Base-by-base conservation (phyloP, 2,113 vertebrate genomes). In the Uropsilus gracilis region DNA sequence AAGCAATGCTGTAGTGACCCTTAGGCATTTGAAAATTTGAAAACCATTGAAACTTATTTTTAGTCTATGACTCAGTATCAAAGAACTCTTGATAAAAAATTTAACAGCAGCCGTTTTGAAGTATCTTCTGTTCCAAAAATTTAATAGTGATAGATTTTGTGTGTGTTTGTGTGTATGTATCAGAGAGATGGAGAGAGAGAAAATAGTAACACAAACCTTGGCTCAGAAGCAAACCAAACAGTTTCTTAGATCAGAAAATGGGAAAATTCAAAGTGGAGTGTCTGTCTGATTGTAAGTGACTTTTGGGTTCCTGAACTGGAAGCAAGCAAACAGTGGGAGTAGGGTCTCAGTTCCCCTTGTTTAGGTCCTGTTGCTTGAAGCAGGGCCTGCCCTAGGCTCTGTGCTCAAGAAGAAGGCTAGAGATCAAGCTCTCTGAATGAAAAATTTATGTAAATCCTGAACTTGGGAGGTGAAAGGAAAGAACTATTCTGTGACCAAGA, bases 101-200 rank as follows among this genome's bases (percentile, higher is more conserved):
- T n/a, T n/a, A n/a, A n/a, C 32, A 37, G 30, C 46, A 64, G 57
- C 69, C 89, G 2, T 57, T 95, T 93, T 86, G 72, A 91, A 89
- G 28, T 37, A 66, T 30, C 16, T 30, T 92, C 24, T 63, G 24
- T 73, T 90, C 48, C 26, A 61, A 94, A 82, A 44, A 85, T 61
- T 81, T 94, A 71, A n/a, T 16, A 81, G 5, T 63, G 34, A 85
- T 81, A 88, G 16, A 8, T 34, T 68, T 17, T 68, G n/a, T 18
- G 17, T 68, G 34, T 68, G 11, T 68, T 17, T 68, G n/a, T 18
- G 17, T 68, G 34, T 68, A 20, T 68, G n/a, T 37, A 37, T 68
- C 61, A 32, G 61, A 63, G n/a, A n/a, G n/a, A n/a, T n/a, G n/a
- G 69, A 55, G 2, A n/a, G 71, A 28, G 53, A n/a, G 46, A 37